phyloP scores from a whole-genome alignment of 2,888 invertebrate species.

The Periphyllus acericola region DNA sequence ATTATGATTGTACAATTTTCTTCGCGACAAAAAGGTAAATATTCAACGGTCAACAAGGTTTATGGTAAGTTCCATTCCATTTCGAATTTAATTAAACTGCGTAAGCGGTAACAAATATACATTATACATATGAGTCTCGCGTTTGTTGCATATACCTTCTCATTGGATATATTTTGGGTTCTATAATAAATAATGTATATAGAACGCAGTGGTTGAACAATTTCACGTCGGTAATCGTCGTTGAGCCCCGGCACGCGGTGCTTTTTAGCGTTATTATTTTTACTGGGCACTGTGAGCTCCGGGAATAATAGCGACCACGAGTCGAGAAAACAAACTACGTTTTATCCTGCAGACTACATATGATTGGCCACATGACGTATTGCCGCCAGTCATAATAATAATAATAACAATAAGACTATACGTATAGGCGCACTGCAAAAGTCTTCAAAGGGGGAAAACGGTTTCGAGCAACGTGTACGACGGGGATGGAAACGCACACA shows the following conservation, averaged over 20 bases:
- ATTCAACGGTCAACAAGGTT: too few relatives aligned
- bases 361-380: slow-evolving; percentile 23
- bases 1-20: background rate
- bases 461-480: slow-evolving; percentile 7
- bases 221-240: background rate
- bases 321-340: slow-evolving; percentile 27
- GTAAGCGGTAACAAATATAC: background rate
- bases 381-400: background rate
- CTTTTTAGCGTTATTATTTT: background rate
- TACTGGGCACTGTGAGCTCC: background rate
- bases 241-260: background rate
- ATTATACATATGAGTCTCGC: too few relatives aligned
- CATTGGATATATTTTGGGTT: background rate
- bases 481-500: slow-evolving; percentile 3
- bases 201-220: background rate
- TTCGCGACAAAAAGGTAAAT: too few relatives aligned
- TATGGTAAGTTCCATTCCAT: too few relatives aligned
- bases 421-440: slow-evolving; percentile 9
- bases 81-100: background rate
- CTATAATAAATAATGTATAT: background rate
- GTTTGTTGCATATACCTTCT: background rate
- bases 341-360: slow-evolving; percentile 11
- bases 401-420: background rate
- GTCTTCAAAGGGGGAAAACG: slow-evolving; percentile 1
- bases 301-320: slow-evolving; percentile 24